A percentile compares a stretch with the other conserved stretches of the same genome.
Conservation (phyloP, 2,888 invertebrate species). For the Oxytorus armatus region DNA sequence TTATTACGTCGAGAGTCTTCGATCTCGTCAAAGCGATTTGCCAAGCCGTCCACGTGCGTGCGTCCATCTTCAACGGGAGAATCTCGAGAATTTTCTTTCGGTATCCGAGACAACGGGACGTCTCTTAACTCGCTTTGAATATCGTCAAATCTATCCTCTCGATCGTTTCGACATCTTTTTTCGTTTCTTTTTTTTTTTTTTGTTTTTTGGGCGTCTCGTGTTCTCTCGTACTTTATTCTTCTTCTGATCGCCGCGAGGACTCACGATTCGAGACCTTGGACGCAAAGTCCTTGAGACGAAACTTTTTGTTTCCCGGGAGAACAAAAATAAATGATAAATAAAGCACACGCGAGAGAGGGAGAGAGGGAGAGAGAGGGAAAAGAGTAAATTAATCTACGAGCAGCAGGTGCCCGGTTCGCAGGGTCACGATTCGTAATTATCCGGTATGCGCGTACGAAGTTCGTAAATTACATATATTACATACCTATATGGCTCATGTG, state of each 20-base stretch:
- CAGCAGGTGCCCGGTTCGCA: conserved; percentile 72
- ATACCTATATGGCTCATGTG: not conserved
- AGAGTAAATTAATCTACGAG: conserved; percentile 69
- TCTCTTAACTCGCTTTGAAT: conserved; percentile 1
- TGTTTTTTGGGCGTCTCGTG: not conserved
- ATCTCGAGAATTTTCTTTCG: conserved; percentile 33
- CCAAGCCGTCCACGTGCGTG: conserved; percentile 57
- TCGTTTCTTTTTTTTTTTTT: conserved; percentile 11
- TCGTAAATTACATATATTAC: conserved; percentile 27
- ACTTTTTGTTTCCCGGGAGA: conserved; percentile 52
- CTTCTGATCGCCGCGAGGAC: conserved; percentile 22
- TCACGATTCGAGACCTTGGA: conserved; percentile 38
- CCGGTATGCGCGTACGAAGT: conserved; percentile 26
- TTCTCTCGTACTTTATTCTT: conserved; percentile 11
- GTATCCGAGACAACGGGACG: not conserved
- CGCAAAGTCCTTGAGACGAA: conserved; percentile 55
- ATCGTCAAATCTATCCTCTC: conserved; percentile 6
- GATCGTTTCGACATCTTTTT: conserved; percentile 30
- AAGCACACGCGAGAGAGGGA: conserved; percentile 1
- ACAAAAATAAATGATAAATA: conserved; percentile 7
- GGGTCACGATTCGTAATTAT: conserved; percentile 62
- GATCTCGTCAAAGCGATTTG: conserved; percentile 62
- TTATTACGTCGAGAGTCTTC: conserved; percentile 44
- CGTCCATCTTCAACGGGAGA: conserved; percentile 12
- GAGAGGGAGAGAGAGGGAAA: conserved; percentile 25